Conservation (phyloP, 2,888 invertebrate species). For the Hemithea aestivaria region DNA sequence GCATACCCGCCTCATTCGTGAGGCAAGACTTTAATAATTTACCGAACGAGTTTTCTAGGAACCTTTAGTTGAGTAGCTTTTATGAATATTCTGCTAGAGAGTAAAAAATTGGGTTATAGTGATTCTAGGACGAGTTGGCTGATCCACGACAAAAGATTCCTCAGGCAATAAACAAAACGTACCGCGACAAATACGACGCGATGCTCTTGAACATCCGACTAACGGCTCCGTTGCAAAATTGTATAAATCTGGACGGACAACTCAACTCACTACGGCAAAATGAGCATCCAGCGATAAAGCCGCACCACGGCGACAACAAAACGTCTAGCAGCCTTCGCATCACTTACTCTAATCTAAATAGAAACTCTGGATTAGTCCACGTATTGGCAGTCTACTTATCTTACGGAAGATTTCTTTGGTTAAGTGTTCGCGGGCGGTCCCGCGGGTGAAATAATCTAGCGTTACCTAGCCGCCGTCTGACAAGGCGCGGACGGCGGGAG, state of each 20-base stretch:
- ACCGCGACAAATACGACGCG: constrained; percentile 23
- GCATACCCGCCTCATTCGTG: constrained; percentile 9
- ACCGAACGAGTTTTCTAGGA: no score
- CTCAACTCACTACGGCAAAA: constrained; percentile 75
- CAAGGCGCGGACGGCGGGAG: constrained; percentile 23
- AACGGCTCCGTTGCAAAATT: constrained; percentile 57
- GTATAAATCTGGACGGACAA: constrained; percentile 78
- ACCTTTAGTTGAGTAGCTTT: no score
- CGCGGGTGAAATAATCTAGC: constrained; percentile 35
- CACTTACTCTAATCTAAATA: constrained; percentile 55
- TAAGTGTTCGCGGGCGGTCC: constrained; percentile 36
- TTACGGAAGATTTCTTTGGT: constrained; percentile 62
- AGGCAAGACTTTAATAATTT: constrained; percentile 5
- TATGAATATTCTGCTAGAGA: no score
- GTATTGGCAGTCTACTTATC: constrained; percentile 48
- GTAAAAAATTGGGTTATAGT: background rate
- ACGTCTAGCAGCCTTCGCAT: constrained; percentile 60
- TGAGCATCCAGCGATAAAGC: constrained; percentile 71
- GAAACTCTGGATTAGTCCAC: constrained; percentile 51
- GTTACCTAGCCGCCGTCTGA: constrained; percentile 34
- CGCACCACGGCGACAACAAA: constrained; percentile 41
- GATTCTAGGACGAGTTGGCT: no score
- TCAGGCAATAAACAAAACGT: constrained; percentile 14
- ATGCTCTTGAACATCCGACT: constrained; percentile 39
- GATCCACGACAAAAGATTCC: constrained; percentile 6